Base-by-base conservation (phyloP, 2,888 invertebrate genomes). In the Platycnemis pennipes region DNA sequence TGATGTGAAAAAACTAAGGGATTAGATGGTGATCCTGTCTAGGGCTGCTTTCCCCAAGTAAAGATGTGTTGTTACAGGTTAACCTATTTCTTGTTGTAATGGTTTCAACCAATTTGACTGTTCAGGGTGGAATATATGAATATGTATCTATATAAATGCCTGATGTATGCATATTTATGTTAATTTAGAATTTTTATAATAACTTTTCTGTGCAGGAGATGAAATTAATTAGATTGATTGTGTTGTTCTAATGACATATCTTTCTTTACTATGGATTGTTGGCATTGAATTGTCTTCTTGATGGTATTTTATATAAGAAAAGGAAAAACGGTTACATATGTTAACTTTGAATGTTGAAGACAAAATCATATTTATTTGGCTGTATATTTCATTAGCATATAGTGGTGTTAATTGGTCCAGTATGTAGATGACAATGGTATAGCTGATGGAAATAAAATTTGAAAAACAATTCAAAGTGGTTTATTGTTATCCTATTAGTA, bases 181-280 rank as follows among this genome's bases (percentile, higher is more conserved):
- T 77, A 77, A 77, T 77, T 37, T 13, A 77, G 37, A 37, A n/a
- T 37, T 77, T 77, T 77, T 77, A 37, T 77, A 77, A 11, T 77
- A 77, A 77, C 37, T 77, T 31, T 31, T 16, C 3, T 77, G 49
- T 2, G 4, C 49, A 16, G 77, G 2, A 77, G 37, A 77, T 11
- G 37, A 11, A 49, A 37, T 63, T 37, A 77, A 77, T 37, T 37
- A 37, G 11, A 13, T 49, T 77, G 77, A 77, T 77, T 77, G 31
- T 77, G 37, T 77, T 77, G 77, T 77, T 37, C 77, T 16, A 37
- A 77, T 77, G 77, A 77, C 77, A 77, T 77, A 77, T 77, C 77
- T 77, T 37, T 37, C 31, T n/a, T 87, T 26, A 11, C 26, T 46
- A 46, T 87, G 46, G 44, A 87, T 19, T 87, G 46, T 87, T 87